A percentile compares a stretch with the other conserved stretches of the same genome.
These are phyloP conservation scores for Gymnothorax javanicus DNA, from an alignment of 2,797 vertebrate genomes.

Conservation along the genomic window DNA sequence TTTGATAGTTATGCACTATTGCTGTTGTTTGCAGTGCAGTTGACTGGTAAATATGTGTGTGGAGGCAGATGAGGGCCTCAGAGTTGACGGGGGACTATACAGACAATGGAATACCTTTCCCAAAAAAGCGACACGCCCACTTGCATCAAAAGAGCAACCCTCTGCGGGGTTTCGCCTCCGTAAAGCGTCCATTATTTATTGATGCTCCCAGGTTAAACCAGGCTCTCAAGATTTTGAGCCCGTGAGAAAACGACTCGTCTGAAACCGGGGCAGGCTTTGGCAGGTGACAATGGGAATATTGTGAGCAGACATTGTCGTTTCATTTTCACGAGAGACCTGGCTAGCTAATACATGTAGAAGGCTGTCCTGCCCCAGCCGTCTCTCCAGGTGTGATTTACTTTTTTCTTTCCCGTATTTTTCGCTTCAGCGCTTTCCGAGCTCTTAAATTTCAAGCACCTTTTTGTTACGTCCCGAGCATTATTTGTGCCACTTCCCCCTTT, in stretches of 20 bases:
- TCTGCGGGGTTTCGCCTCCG: not conserved
- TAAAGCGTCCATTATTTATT: not conserved
- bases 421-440: constrained; percentile 66
- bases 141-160: constrained; percentile 15
- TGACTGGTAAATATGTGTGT: not conserved
- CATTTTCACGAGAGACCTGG: constrained; percentile 60
- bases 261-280: constrained; percentile 27
- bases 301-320: constrained; percentile 56
- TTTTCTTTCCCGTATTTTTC: constrained; percentile 64
- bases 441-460: constrained; percentile 73
- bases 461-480: constrained; percentile 62
- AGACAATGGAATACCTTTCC: not conserved
- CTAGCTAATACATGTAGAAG: constrained; percentile 53
- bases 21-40: not conserved
- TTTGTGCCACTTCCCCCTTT: constrained; percentile 60
- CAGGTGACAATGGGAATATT: constrained; percentile 45
- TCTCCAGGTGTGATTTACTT: constrained; percentile 73
- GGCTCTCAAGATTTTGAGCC: not conserved
- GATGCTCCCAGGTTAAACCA: constrained; percentile 1
- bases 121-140: constrained; percentile 6
- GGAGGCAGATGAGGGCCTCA: not conserved
- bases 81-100: not conserved
- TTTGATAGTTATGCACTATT: not conserved
- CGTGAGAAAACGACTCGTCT: constrained; percentile 25
- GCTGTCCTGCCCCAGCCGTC: constrained; percentile 50